phyloP scores from a whole-genome alignment of 2,797 vertebrate genomes.

The Lepus townsendii region DNA sequence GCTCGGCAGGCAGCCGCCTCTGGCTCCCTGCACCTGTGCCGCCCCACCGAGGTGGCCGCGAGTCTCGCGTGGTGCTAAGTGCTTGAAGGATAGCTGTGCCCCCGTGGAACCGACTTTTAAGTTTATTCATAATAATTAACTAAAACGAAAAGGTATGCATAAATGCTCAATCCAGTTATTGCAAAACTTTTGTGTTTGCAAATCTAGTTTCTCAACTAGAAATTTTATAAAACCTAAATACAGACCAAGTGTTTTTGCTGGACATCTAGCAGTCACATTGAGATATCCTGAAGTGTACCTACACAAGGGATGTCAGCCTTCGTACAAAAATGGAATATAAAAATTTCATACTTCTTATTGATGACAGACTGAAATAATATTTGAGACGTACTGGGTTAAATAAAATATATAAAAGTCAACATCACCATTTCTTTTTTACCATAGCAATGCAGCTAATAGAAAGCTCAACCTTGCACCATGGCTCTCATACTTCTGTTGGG shows the following conservation, averaged over 20 bases:
- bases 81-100: background rate
- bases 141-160: conserved; percentile 44
- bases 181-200: conserved; percentile 7
- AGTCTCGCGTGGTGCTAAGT: background rate
- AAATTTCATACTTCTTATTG: background rate
- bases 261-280: conserved; percentile 1
- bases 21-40: background rate
- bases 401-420: conserved; percentile 40
- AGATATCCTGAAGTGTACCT: background rate
- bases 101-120: conserved; percentile 23
- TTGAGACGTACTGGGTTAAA: conserved; percentile 31
- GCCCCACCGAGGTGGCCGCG: background rate
- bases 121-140: conserved; percentile 31
- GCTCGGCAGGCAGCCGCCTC: background rate
- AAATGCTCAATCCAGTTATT: background rate
- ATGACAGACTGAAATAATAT: conserved; percentile 36
- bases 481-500: background rate
- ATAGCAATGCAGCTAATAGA: conserved; percentile 3
- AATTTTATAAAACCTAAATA: conserved; percentile 47
- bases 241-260: background rate
- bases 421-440: background rate
- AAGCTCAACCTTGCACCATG: background rate
- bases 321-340: conserved; percentile 8
- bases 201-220: conserved; percentile 31
- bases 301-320: background rate